Base-by-base conservation (phyloP, 2,888 invertebrate genomes). In the Glaucopsyche alexis region DNA sequence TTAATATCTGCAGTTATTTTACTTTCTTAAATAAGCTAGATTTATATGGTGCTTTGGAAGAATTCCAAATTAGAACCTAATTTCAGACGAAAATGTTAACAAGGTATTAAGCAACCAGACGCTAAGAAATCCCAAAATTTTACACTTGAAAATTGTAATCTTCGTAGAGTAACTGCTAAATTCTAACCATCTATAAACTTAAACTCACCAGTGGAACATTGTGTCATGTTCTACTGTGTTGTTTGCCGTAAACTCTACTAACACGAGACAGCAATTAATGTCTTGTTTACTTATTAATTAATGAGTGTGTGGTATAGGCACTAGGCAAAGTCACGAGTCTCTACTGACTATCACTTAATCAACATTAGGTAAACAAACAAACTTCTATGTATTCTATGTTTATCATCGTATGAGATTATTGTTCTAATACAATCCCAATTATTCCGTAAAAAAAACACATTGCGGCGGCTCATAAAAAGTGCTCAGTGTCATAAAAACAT, bases 31-130 rank as follows among this genome's bases (percentile, higher is more conserved):
- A 67, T 67, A 47, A 67, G 66, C 45, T 85, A 89, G 85, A 81
- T 84, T 87, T 87, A 85, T 87, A 87, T 85, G 80, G 82, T 83
- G 82, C 85, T 86, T 91, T 92, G 92, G 92, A 91, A 81, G 87
- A 82, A 82, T 80, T 91, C 92, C 92, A 92, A 92, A 84, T 69
- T 69, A 47, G 49, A 49, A 60, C 13, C 29, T 60, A 60, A 47
- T 49, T 69, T 69, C 42, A 49, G 47, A 19, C 69, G 29, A 47
- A 49, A 69, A 47, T 69, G 16, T 45, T 29, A 65, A 65, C 9
- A 16, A 66, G 29, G 60, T 60, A 11, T 47, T 16, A 45, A 67
- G 42, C 47, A 19, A 19, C 16, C 16, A 42, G 66, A 65, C 65
- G 16, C n/a, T 47, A 67, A 67, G 16, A 67, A 47, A 67, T 67